A percentile compares a stretch with the other conserved stretches of the same genome.
Evolutionary conservation across 2,113 vertebrate species (phyloP).

Genomic region (Gymnobelideus leadbeateri): DNA sequence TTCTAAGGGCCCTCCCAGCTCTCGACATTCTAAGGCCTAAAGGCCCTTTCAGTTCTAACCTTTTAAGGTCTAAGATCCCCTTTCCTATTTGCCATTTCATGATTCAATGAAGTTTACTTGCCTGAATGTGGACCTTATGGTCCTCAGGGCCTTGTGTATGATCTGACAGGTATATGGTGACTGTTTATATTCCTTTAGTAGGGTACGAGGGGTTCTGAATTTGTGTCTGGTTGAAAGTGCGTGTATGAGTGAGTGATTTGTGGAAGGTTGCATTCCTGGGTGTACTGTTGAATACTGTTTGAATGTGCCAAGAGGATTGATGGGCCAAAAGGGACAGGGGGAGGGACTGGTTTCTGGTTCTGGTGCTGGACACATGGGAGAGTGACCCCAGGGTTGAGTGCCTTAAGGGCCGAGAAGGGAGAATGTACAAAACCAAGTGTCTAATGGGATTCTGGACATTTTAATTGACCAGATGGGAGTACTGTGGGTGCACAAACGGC

Average conservation of each 20-base stretch:
- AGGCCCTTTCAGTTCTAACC: neutral
- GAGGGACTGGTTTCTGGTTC: neutral
- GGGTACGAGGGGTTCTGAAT: neutral
- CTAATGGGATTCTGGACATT: neutral
- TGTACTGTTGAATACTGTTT: neutral
- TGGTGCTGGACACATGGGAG: neutral
- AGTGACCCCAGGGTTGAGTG: neutral
- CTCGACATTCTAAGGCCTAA: neutral
- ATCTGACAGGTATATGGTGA: neutral
- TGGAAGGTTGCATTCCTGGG: neutral
- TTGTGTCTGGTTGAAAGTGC: neutral
- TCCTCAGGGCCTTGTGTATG: neutral
- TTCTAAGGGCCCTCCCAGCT: too few species aligned
- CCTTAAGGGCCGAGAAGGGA: neutral
- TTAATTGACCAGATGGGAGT: neutral
- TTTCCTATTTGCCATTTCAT: neutral
- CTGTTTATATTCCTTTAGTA: neutral
- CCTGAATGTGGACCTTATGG: neutral
- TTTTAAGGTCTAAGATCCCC: neutral
- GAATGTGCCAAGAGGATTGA: neutral
- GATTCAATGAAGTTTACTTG: neutral
- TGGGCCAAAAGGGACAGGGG: rapidly evolving
- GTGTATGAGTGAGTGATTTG: neutral
- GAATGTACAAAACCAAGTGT: neutral
- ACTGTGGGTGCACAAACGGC: neutral